Percentiles rank a stretch among this genome's conserved stretches.
Conservation (phyloP, 2,113 vertebrate genomes). For the Zingel zingel region DNA sequence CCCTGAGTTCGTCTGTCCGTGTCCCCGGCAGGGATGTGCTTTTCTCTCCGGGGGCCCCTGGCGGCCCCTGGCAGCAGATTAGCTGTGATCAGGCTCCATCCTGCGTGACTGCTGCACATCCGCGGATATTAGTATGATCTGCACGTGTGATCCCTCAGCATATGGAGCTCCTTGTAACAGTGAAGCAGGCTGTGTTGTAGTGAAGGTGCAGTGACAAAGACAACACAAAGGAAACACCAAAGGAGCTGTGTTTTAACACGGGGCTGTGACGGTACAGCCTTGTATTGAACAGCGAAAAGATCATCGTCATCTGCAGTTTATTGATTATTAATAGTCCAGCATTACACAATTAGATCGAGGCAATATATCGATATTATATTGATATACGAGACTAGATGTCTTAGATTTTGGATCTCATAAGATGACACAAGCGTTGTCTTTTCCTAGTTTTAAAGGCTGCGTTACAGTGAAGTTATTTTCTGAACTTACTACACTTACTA, state of each 20-base stretch:
- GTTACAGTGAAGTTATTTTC: too few relatives aligned
- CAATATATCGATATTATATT: too few relatives aligned
- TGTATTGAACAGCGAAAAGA: neutral
- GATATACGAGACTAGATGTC: too few relatives aligned
- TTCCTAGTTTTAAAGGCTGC: too few relatives aligned
- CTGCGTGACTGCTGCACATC: slow-evolving; percentile 89
- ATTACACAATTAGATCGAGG: neutral
- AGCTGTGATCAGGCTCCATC: slow-evolving; percentile 46
- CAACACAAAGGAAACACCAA: slow-evolving; percentile 4
- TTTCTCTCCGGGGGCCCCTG: slow-evolving; percentile 82
- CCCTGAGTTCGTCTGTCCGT: neutral
- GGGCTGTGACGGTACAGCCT: neutral
- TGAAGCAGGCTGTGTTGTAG: slow-evolving; percentile 54
- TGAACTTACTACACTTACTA: too few relatives aligned
- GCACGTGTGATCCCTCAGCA: slow-evolving; percentile 85
- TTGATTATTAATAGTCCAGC: neutral
- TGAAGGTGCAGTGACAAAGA: neutral
- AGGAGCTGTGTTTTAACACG: neutral
- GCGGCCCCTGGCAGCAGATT: slow-evolving; percentile 82
- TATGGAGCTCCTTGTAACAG: slow-evolving; percentile 86
- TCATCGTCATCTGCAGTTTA: too few relatives aligned
- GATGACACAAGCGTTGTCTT: too few relatives aligned
- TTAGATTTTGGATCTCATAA: too few relatives aligned
- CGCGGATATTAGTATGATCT: slow-evolving; percentile 87
- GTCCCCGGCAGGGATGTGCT: slow-evolving; percentile 12